Evolutionary conservation across 2,888 invertebrate species (phyloP), one percentile per base, ranked within the genome.

Genomic region (Bombylius discolor): DNA sequence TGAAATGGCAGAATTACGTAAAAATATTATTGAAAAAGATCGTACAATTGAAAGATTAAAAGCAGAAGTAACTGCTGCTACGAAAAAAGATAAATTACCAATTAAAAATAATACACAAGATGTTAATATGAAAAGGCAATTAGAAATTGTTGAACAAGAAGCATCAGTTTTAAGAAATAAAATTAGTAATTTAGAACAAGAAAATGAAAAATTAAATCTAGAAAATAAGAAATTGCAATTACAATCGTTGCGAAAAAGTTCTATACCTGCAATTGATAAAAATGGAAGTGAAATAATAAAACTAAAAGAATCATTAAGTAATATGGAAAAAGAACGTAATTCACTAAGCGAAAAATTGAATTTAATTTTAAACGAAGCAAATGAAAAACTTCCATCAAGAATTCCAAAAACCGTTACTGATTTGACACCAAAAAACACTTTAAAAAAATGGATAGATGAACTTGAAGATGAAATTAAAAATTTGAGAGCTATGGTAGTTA

Each of bases 381-480:
- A 81, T n/a, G 79, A 79, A 62, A 80, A 81, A 39, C 80, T 85
- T 63, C 85, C 83, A 62, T 79, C 81, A 33, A 78, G 87, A 63
- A 79, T 79, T n/a, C 81, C 85, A 5, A 87, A 87, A 67, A 85
- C 84, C 65, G 78, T 84, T 9, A 84, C 84, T 8, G 88, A 89
- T 65, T 73, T 73, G 14, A 73, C 72, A 31, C 72, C 72, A 0
- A 73, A 72, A 62, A 68, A 69, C 56, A 70, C 69, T 51, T 74
- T 91, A 65, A 89, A 69, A 64, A 88, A 82, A 65, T 88, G 90
- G 84, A 84, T 93, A 4, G 85, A 87, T 57, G 92, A 94, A 61
- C 76, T 93, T 63, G 93, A 93, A 73, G 87, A 81, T 67, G 93
- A 95, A 78, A 85, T 92, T 62, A 83, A 85, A 36, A 70, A 73